Evolutionary conservation across 2,113 vertebrate genomes (phyloP).

Genomic region (Columba janthina): DNA sequence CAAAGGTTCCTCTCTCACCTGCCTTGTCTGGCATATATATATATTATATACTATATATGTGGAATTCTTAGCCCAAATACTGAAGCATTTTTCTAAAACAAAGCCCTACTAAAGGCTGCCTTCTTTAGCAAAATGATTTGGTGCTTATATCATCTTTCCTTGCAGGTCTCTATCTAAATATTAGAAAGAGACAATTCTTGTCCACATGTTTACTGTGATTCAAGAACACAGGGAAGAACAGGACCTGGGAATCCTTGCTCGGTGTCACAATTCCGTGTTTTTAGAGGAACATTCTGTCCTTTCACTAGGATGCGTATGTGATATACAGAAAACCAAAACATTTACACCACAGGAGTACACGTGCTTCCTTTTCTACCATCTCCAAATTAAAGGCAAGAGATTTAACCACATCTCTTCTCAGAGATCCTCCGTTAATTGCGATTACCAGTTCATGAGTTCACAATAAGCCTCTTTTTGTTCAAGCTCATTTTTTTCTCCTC

Average conservation of each 20-base stretch:
- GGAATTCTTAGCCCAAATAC: neutral
- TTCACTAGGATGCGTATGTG: neutral
- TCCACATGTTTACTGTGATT: neutral
- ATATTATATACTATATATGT: too few relatives aligned
- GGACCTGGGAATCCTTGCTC: neutral
- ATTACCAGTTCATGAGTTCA: constrained; percentile 67
- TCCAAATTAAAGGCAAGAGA: constrained; percentile 37
- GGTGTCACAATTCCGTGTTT: neutral
- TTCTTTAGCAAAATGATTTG: neutral
- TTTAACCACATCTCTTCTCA: constrained; percentile 46
- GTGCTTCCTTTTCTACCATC: neutral
- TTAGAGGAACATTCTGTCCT: neutral
- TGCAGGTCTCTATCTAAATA: neutral
- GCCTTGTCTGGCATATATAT: neutral
- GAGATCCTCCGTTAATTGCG: constrained; percentile 46
- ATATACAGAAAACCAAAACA: neutral
- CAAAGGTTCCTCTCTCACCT: neutral
- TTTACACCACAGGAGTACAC: neutral
- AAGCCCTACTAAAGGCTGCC: neutral
- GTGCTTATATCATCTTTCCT: neutral
- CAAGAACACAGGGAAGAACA: neutral
- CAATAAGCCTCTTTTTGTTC: constrained; percentile 47
- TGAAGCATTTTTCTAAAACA: neutral
- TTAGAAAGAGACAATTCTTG: neutral
- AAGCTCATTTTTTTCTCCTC: constrained; percentile 58